Percentiles rank a stretch among this genome's conserved stretches.
Evolutionary conservation across 64 coral and sea anemone species (phyloP).

Genomic region (Pocillopora verrucosa): DNA sequence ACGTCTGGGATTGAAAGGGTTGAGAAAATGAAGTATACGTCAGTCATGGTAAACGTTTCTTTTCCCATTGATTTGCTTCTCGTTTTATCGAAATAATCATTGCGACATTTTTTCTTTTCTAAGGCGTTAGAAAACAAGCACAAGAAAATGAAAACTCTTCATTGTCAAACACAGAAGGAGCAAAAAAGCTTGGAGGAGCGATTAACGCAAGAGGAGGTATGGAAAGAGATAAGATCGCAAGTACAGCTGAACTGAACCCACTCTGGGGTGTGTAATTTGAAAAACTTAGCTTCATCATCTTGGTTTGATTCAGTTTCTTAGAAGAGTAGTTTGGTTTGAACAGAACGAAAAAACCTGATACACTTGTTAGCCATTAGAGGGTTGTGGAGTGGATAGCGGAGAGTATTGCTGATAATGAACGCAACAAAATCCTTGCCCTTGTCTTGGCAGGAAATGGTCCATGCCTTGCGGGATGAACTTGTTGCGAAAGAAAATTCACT

Average conservation of each 20-base stretch:
- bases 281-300: neutral
- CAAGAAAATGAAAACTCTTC: conserved; percentile 88
- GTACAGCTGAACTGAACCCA: neutral
- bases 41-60: too few species aligned
- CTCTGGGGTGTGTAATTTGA: too few species aligned
- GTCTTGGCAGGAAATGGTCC: conserved; percentile 60
- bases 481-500: conserved; percentile 51
- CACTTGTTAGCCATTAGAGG: too few species aligned
- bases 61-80: neutral
- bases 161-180: conserved; percentile 65
- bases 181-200: conserved; percentile 71
- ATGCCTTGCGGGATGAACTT: conserved; percentile 67
- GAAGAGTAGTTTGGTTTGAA: too few species aligned
- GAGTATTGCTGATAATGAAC: neutral
- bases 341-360: too few species aligned
- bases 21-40: too few species aligned
- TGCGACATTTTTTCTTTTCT: neutral
- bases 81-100: neutral
- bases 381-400: neutral
- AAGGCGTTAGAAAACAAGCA: conserved; percentile 80
- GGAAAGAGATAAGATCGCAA: neutral
- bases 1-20: too few species aligned
- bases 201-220: conserved; percentile 73
- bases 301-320: neutral
- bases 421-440: neutral